A percentile compares a stretch with the other conserved stretches of the same genome.
Conservation (phyloP, 2,888 invertebrate genomes). For the Leucophenga montana region DNA sequence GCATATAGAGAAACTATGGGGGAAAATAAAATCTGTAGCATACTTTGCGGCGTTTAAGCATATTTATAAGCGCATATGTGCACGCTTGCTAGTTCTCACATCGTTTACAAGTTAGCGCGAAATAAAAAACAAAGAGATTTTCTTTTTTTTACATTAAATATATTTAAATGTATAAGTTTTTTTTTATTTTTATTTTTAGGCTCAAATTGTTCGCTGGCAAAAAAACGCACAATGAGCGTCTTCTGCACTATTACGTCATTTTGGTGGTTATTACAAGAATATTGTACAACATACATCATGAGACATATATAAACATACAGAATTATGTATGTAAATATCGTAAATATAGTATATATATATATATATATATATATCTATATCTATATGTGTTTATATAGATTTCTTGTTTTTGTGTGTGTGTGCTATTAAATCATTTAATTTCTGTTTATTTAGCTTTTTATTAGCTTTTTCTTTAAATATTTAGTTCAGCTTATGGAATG, state of each 20-base stretch:
- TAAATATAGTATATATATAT: not conserved
- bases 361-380: conserved; percentile 7
- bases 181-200: conserved; percentile 1
- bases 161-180: conserved; percentile 55
- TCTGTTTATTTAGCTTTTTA: not conserved
- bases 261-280: conserved; percentile 27
- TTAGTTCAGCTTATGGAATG: conserved; percentile 10
- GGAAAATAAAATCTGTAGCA: conserved; percentile 12
- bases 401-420: conserved; percentile 3
- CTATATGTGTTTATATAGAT: not conserved
- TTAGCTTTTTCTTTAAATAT: not conserved
- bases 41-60: conserved; percentile 8
- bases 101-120: not conserved
- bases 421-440: not conserved
- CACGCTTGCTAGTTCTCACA: not conserved
- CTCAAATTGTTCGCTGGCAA: conserved; percentile 9
- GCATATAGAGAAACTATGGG: not conserved
- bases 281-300: conserved; percentile 19
- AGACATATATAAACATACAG: conserved; percentile 16
- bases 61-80: not conserved
- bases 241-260: conserved; percentile 23
- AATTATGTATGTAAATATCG: conserved; percentile 1
- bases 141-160: conserved; percentile 63
- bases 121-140: conserved; percentile 10
- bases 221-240: conserved; percentile 26